Evolutionary conservation across 2,797 vertebrate genomes (phyloP).

Genomic region (Microctenopoma steveboyesi): DNA sequence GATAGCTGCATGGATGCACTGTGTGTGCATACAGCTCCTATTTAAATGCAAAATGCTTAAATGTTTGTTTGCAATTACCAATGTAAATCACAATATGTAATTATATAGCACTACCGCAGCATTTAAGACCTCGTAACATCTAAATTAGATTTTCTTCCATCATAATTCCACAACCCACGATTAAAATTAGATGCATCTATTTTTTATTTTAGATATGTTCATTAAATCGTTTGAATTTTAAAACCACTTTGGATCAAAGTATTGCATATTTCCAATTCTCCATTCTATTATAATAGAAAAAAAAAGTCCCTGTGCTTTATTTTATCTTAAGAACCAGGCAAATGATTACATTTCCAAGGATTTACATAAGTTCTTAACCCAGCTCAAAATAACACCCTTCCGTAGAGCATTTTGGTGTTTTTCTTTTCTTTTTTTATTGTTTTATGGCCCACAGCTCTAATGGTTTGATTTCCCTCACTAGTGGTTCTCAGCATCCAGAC

Average conservation of each 20-base stretch:
- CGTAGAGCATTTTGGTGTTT: background rate
- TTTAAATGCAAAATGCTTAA: background rate
- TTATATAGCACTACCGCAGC: conserved; percentile 1
- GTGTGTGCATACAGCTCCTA: background rate
- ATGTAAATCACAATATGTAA: conserved; percentile 23
- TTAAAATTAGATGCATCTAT: conserved; percentile 48
- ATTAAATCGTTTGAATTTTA: conserved; percentile 16
- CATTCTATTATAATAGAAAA: conserved; percentile 4
- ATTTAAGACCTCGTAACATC: conserved; percentile 17
- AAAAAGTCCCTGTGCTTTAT: background rate
- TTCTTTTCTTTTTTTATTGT: background rate
- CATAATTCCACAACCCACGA: conserved; percentile 24
- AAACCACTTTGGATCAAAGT: background rate
- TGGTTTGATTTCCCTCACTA: background rate
- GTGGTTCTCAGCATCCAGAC: too few species aligned
- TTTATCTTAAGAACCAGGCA: background rate
- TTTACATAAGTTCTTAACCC: background rate
- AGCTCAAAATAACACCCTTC: too few species aligned
- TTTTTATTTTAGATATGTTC: conserved; percentile 30
- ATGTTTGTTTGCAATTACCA: conserved; percentile 5
- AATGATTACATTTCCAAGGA: background rate
- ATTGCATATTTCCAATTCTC: conserved; percentile 17
- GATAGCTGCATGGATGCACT: conserved; percentile 4
- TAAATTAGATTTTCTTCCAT: conserved; percentile 25
- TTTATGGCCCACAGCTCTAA: background rate